phyloP scores from a whole-genome alignment of 2,113 vertebrate species.

The Odocoileus virginianus region DNA sequence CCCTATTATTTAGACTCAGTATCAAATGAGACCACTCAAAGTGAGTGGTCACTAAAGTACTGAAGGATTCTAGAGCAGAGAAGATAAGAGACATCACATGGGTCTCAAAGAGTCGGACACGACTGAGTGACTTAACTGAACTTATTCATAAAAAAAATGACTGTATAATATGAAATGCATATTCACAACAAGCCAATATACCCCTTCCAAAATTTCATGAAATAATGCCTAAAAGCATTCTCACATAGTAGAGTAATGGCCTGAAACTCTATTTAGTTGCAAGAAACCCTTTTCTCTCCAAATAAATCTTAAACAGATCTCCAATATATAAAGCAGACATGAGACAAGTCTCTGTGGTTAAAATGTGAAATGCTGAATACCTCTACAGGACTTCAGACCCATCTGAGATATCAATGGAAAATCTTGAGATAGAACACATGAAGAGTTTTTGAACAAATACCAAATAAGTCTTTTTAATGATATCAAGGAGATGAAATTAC shows the following conservation, averaged over 20 bases:
- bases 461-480: background rate
- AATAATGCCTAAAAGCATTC: background rate
- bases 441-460: background rate
- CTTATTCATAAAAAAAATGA: background rate
- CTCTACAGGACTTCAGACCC: background rate
- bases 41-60: background rate
- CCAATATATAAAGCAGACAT: background rate
- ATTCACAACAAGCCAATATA: background rate
- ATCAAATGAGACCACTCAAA: background rate
- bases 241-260: background rate
- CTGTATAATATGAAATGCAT: background rate
- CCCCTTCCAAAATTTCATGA: background rate
- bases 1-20: background rate
- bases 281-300: fast-evolving
- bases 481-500: background rate
- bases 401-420: background rate
- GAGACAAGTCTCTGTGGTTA: background rate
- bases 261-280: background rate
- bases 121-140: background rate
- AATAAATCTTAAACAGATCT: background rate
- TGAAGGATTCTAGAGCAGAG: background rate
- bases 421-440: background rate
- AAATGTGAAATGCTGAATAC: background rate
- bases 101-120: background rate
- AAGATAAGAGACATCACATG: background rate